Conservation (phyloP, 2,113 vertebrate species). For the Tamias sibiricus region DNA sequence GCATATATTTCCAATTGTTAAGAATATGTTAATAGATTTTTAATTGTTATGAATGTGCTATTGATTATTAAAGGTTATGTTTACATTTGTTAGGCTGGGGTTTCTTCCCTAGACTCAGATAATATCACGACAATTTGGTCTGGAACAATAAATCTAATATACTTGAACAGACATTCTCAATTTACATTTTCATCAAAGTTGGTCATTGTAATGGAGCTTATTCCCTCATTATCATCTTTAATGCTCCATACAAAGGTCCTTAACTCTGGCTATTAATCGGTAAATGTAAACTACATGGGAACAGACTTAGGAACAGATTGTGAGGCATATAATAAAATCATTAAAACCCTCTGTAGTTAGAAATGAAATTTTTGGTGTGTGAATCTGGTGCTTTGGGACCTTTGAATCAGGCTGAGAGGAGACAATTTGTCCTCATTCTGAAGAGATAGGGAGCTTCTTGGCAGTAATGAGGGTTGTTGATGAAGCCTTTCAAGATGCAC, state of each 20-base stretch:
- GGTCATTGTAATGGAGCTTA: neutral
- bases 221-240: slow-evolving; percentile 45
- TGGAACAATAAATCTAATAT: neutral
- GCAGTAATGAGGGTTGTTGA: slow-evolving; percentile 64
- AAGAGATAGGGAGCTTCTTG: slow-evolving; percentile 68
- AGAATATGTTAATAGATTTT: neutral
- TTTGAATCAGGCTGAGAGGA: slow-evolving; percentile 68
- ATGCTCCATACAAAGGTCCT: slow-evolving; percentile 11
- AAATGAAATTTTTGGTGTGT: slow-evolving; percentile 71
- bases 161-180: slow-evolving; percentile 29
- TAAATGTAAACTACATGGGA: slow-evolving; percentile 64
- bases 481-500: slow-evolving; percentile 52
- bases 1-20: neutral
- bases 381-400: slow-evolving; percentile 45
- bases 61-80: neutral
- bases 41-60: neutral
- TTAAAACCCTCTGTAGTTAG: slow-evolving; percentile 76
- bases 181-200: slow-evolving; percentile 53
- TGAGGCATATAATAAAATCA: slow-evolving; percentile 70
- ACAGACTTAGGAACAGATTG: slow-evolving; percentile 84
- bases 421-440: slow-evolving; percentile 65
- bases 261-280: slow-evolving; percentile 69
- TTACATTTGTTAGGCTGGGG: neutral
- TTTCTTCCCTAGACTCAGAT: slow-evolving; percentile 25
- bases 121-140: slow-evolving; percentile 23